Base-by-base conservation (phyloP, 2,797 vertebrate genomes). In the Halcyon leucocephala region DNA sequence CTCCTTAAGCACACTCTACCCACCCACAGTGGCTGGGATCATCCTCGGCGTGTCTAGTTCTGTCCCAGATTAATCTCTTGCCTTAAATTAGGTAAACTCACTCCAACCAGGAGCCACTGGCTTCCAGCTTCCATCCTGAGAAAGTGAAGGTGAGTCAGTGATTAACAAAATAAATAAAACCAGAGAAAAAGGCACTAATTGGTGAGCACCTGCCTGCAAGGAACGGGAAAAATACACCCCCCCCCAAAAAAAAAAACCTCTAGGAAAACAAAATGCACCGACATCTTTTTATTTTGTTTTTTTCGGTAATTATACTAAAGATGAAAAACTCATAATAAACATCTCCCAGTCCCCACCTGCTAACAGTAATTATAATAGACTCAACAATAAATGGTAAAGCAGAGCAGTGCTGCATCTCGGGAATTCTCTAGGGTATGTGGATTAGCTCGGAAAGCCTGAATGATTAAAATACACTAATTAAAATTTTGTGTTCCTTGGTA, bases 381-480 rank as follows among this genome's bases (percentile, higher is more conserved):
- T 99, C 99, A 99, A 99, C 99, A 99, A 99, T 99, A 99, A 99
- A 99, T 99, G 99, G 99, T 99, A 99, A 99, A 99, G 99, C 99
- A 99, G 99, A 99, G 99, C 99, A 99, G 99, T 99, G 99, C 99
- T 99, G 99, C 99, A 99, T 99, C 99, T 99, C 99, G 99, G 99
- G 99, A 99, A 99, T 99, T 99, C 99, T 99, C 99, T 99, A 99
- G 99, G 99, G 99, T 99, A 99, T 99, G 99, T 99, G 99, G 99
- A 99, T 99, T 99, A 99, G 99, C 99, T 99, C 98, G 99, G 99
- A 99, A 99, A 99, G 99, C 99, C 99, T 99, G 99, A 99, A 99
- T 99, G 99, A 99, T 99, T 99, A 99, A 99, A 99, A 99, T 99
- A 99, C 99, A 99, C 99, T 99, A 99, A 99, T 99, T 99, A 99